Conservation (phyloP, 53 echinoderm and acorn worm species). For the Astropecten irregularis region DNA sequence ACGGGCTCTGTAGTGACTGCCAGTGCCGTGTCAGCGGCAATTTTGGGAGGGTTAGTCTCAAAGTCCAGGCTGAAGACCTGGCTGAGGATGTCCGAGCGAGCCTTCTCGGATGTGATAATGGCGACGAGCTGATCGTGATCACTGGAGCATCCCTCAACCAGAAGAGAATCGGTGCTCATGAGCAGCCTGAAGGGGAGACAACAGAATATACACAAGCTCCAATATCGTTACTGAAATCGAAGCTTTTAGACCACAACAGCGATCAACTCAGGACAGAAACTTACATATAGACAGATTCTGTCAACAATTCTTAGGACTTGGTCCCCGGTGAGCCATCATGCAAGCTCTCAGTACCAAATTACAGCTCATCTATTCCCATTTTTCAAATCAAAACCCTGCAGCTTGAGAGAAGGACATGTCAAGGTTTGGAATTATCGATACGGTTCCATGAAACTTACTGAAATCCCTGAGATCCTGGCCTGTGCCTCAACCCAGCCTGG, state of each 20-base stretch:
- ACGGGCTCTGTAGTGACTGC: conserved; percentile 91
- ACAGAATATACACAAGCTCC: neutral
- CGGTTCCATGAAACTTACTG: no score
- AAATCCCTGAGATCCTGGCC: conserved; percentile 83
- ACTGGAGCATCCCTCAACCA: conserved; percentile 73
- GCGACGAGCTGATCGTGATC: conserved; percentile 68
- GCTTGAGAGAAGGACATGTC: no score
- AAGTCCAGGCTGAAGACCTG: conserved; percentile 93
- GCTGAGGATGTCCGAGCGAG: conserved; percentile 63
- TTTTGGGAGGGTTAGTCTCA: conserved; percentile 78
- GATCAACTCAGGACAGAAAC: no score
- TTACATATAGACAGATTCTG: no score
- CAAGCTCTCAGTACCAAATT: no score
- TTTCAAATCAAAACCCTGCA: no score
- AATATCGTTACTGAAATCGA: no score
- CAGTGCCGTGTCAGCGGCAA: conserved; percentile 81
- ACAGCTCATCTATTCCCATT: no score
- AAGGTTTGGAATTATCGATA: no score
- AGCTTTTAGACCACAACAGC: no score
- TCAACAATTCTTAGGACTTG: no score
- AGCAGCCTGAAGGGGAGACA: conserved; percentile 76
- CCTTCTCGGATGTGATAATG: conserved; percentile 82
- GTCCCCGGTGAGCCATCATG: no score
- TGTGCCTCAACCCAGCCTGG: conserved; percentile 74
- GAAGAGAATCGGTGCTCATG: conserved; percentile 80